These are phyloP conservation scores for Drosophila sucinea DNA, from an alignment of 1,140 invertebrate species.

Conservation along the genomic window DNA sequence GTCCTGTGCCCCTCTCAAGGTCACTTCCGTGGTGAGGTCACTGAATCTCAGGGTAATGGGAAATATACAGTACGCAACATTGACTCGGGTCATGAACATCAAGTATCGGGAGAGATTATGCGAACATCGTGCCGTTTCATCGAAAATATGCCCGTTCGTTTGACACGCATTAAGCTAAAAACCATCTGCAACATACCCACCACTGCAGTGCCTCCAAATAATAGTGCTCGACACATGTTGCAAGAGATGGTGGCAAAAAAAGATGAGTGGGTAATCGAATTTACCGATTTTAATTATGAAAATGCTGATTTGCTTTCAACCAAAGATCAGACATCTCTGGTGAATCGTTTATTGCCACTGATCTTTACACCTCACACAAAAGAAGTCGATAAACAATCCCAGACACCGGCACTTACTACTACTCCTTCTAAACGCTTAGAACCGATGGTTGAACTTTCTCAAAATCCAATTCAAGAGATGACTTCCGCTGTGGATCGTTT, in stretches of 20 bases:
- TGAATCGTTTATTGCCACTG: conserved; percentile 42
- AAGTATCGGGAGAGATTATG: conserved; percentile 6
- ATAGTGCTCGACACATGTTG: conserved; percentile 23
- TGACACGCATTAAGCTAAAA: conserved; percentile 31
- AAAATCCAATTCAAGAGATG: no score
- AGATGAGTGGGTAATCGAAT: conserved; percentile 16
- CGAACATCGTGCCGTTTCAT: conserved; percentile 53
- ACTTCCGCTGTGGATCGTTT: conserved; percentile 19
- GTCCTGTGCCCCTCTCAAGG: conserved; percentile 23
- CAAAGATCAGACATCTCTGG: conserved; percentile 30
- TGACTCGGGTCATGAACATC: conserved; percentile 38
- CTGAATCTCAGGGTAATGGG: neutral
- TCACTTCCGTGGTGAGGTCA: conserved; percentile 49
- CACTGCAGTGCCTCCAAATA: conserved; percentile 27
- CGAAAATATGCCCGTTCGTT: conserved; percentile 43
- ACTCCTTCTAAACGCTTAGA: no score
- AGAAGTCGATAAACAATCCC: neutral
- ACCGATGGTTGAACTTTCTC: neutral
- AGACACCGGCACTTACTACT: neutral
- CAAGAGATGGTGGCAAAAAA: conserved; percentile 3
- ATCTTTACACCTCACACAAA: conserved; percentile 30
- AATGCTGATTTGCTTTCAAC: conserved; percentile 37
- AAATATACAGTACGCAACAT: conserved; percentile 44
- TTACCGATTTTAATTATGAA: neutral
- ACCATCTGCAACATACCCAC: conserved; percentile 40